phyloP scores from a whole-genome alignment of 2,113 vertebrate species.

The Tauraco erythrolophus region DNA sequence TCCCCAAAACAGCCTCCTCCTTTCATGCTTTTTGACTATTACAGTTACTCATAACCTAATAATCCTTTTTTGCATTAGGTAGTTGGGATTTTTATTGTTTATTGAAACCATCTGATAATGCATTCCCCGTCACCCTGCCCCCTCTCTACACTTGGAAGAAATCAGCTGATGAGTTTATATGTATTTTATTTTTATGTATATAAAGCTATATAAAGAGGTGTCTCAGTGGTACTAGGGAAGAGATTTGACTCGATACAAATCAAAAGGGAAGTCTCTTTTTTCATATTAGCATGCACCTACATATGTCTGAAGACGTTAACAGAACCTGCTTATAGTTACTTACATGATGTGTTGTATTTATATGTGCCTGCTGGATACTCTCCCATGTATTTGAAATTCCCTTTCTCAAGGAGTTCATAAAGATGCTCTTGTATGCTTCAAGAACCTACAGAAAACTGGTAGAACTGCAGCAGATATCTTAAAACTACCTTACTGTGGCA shows the following conservation, averaged over 20 bases:
- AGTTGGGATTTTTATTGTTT: neutral
- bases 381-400: neutral
- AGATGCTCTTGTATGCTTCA: neutral
- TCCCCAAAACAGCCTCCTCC: neutral
- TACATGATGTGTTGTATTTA: neutral
- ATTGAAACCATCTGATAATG: neutral
- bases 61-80: neutral
- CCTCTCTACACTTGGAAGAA: neutral
- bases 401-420: neutral
- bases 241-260: neutral
- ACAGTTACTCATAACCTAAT: neutral
- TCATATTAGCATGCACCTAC: neutral
- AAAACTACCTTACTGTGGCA: neutral
- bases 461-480: neutral
- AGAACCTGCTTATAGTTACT: neutral
- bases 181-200: neutral
- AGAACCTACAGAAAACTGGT: neutral
- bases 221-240: neutral
- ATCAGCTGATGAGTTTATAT: neutral
- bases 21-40: neutral
- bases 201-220: neutral
- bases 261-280: neutral
- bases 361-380: neutral
- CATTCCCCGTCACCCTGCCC: neutral
- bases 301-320: neutral